phyloP scores from a whole-genome alignment of 2,113 vertebrate genomes.

The Ptilonorhynchus violaceus region DNA sequence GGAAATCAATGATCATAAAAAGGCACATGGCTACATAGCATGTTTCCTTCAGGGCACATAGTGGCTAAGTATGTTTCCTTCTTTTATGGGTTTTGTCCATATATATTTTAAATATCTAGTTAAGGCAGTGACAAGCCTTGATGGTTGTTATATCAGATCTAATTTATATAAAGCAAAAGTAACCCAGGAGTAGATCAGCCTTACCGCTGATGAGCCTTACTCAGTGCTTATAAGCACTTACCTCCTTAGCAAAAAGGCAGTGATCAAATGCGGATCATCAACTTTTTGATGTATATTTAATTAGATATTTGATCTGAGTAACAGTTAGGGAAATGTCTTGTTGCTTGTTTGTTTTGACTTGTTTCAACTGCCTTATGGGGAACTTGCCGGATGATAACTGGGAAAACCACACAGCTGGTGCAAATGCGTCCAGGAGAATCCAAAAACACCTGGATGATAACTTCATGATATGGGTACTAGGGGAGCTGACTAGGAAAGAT shows the following conservation, averaged over 20 bases:
- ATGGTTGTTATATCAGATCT: not conserved
- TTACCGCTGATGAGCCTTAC: not conserved
- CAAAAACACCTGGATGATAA: not conserved
- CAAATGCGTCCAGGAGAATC: not conserved
- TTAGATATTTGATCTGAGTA: not conserved
- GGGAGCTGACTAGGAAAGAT: too few relatives aligned
- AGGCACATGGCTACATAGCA: fast-evolving
- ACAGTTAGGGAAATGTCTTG: not conserved
- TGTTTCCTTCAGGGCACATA: not conserved
- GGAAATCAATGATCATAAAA: not conserved
- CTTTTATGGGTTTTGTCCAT: not conserved
- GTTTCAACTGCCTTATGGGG: not conserved
- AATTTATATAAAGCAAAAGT: not conserved
- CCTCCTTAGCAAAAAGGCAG: not conserved
- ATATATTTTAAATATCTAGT: not conserved
- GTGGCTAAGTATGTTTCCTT: not conserved
- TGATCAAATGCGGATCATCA: not conserved
- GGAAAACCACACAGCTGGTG: not conserved
- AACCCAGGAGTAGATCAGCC: not conserved
- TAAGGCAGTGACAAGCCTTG: not conserved
- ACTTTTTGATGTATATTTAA: constrained; percentile 8
- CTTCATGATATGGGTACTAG: not conserved
- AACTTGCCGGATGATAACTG: not conserved
- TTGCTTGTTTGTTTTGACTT: not conserved
- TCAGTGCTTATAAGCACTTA: not conserved